These are phyloP conservation scores for Campopleginae sp. DNA, from an alignment of 2,888 invertebrate species.

Conservation along the genomic window DNA sequence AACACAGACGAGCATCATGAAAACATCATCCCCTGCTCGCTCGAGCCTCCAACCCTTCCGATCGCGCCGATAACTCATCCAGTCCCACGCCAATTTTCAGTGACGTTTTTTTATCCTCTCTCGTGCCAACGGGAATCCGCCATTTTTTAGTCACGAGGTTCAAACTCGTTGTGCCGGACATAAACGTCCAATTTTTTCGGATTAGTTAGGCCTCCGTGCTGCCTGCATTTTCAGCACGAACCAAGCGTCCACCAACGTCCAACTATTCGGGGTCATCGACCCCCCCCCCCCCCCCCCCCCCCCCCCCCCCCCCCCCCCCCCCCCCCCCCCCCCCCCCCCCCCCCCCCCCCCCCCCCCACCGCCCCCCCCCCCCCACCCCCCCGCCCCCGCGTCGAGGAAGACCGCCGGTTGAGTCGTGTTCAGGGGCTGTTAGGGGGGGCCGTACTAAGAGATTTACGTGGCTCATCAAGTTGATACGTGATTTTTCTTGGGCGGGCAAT, in stretches of 20 bases:
- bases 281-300: no score
- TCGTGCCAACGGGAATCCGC: not conserved
- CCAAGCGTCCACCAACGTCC: not conserved
- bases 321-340: no score
- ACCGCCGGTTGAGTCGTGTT: no score
- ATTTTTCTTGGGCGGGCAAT: not conserved
- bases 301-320: no score
- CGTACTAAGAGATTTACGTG: not conserved
- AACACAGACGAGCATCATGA: constrained; percentile 29
- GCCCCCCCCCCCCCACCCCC: no score
- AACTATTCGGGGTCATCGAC: not conserved
- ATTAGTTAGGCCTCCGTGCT: not conserved
- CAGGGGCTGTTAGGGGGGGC: not conserved
- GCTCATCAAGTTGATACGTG: not conserved
- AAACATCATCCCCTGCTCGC: not conserved
- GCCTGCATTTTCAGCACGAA: not conserved
- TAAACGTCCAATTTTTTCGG: not conserved
- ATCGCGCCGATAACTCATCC: not conserved
- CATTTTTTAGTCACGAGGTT: not conserved
- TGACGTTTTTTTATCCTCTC: not conserved
- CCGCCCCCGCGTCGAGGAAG: no score
- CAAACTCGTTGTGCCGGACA: not conserved
- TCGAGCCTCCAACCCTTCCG: not conserved
- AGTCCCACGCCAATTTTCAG: not conserved
- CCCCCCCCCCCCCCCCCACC: no score